Percentiles rank a stretch among this genome's conserved stretches.
phyloP scores from a whole-genome alignment of 2,888 invertebrate species.

The Willowsia nigromaculata region DNA sequence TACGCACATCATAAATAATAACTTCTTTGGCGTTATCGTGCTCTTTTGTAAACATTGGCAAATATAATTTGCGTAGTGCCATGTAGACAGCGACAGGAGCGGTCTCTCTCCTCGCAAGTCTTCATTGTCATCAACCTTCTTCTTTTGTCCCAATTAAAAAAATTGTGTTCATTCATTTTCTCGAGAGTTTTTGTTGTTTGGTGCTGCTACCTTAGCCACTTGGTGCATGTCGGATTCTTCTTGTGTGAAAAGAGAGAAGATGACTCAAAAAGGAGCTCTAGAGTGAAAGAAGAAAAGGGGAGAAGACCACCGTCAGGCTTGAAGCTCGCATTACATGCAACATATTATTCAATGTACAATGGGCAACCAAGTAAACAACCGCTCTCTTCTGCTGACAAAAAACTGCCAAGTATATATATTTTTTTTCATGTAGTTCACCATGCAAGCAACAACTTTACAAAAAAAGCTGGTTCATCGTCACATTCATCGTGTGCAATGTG shows the following conservation, averaged over 20 bases:
- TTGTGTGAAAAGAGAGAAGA: not conserved
- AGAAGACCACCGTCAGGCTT: slow-evolving; percentile 53
- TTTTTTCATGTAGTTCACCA: not conserved
- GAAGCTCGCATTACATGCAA: not conserved
- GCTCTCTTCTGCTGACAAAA: slow-evolving; percentile 15
- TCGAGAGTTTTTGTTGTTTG: not conserved
- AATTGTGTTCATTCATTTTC: slow-evolving; percentile 27
- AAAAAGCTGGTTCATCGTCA: slow-evolving; percentile 37
- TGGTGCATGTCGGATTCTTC: slow-evolving; percentile 43
- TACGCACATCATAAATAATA: not conserved
- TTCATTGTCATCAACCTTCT: slow-evolving; percentile 22
- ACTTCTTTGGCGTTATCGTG: not conserved
- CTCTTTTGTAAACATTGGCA: slow-evolving; percentile 14
- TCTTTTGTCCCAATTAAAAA: slow-evolving; percentile 45
- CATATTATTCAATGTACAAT: slow-evolving; percentile 1
- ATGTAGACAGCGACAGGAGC: too few species aligned
- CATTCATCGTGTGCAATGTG: not conserved
- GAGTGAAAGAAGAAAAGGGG: not conserved
- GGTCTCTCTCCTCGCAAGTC: not conserved
- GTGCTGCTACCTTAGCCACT: not conserved
- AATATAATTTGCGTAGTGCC: not conserved
- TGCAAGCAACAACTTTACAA: not conserved
- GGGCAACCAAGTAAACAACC: slow-evolving; percentile 17
- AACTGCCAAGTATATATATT: not conserved
- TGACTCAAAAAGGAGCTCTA: not conserved